Base-by-base conservation (phyloP, 1,140 invertebrate genomes). In the Drosophila simulans region DNA sequence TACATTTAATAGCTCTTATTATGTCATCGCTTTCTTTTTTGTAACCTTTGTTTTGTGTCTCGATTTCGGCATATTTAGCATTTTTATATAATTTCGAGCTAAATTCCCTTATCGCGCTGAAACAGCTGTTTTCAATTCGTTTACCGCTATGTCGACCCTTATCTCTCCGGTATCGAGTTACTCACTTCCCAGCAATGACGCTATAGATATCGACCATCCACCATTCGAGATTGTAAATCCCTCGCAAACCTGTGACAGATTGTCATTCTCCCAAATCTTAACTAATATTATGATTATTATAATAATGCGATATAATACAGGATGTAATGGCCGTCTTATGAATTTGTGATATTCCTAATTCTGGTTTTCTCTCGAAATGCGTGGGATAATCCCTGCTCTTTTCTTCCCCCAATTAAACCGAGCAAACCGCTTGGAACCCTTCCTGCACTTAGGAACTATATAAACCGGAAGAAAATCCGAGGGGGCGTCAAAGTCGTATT, bases 1-100 rank as follows among this genome's bases (percentile, higher is more conserved):
- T 49, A 64, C 43, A 43, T 46, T 73, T 62, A 82, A 78, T 83
- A 59, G 74, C 70, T 54, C 63, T 35, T 76, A 88, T 86, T 86
- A 86, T 86, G 71, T 86, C 83, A 86, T 72, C 70, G 65, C 83
- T 86, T 86, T 86, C 83, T 78, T 88, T 86, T 88, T 39, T 15
- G 20, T 25, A 43, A 52, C 48, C 65, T 39, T 63, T 39, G 43
- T 62, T 59, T 49, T 63, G 74, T 55, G 39, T 22, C 37, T 52
- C 22, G 48, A 56, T 37, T 51, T 51, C 60, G 42, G 43, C 49
- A 64, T 64, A 66, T 77, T 78, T 80, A n/a, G 62, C 77, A 64
- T 64, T 75, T 86, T 85, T 86, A 80, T 45, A 86, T 84, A 85
- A 86, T 57, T 12, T 65, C 40, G 34, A 20, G 11, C 22, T 25